Base-by-base conservation (phyloP, 2,113 vertebrate genomes). In the Boleophthalmus pectinirostris region DNA sequence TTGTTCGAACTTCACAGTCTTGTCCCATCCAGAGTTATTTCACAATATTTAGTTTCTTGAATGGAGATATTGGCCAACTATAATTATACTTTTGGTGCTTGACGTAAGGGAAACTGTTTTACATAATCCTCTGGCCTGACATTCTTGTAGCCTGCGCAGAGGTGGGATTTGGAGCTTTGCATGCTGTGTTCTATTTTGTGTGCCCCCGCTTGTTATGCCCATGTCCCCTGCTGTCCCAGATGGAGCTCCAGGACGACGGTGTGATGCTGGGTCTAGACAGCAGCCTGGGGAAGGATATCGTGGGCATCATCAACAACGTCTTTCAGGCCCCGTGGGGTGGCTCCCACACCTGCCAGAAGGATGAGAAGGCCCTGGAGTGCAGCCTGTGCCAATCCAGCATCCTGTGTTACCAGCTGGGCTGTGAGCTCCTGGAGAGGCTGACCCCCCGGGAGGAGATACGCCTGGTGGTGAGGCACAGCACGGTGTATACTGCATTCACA, bases 291-390 rank as follows among this genome's bases (percentile, higher is more conserved):
- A 97, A 96, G 90, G 97, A 98, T 88, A 95, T 98, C 33, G 96
- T 99, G 86, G 95, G 96, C 88, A 97, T 99, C 85, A 95, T 99
- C 92, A 98, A 97, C 94, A 99, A 97, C 70, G 97, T 99, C 82
- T 96, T 99, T 79, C 98, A 99, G 88, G 98, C 98, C 69, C 98
- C 98, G 1, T 99, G 98, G 98, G 97, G 97, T 23, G 98, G 97
- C 79, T 97, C 96, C 65, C 98, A 99, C 88, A 96, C 95, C 87
- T 99, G 98, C 89, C 97, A 97, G 92, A 98, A 99, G 90, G 96
- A 98, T 9, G 96, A 97, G 89, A 98, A 97, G 90, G 94, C 95
- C 53, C 89, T 93, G 23, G 97, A 99, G 89, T 99, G 98, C 87
- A 95, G 92, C 83, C 92, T 99, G 66, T 99, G 98, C 83, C 98